A percentile compares a stretch with the other conserved stretches of the same genome.
Conservation (phyloP, 2,888 invertebrate species). For the Tenodera sinensis region DNA sequence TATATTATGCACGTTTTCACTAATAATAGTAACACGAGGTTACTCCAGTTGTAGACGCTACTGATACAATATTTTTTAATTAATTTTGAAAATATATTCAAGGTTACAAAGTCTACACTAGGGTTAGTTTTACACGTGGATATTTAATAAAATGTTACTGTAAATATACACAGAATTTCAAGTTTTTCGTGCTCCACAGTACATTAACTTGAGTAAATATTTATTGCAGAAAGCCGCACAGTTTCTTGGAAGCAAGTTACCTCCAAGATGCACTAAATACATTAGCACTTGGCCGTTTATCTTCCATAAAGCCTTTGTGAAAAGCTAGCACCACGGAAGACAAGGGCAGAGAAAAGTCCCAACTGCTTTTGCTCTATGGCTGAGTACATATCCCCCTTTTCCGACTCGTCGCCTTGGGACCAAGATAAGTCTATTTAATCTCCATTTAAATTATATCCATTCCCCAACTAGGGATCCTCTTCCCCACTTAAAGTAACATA, state of each 20-base stretch:
- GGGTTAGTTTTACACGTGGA: no score
- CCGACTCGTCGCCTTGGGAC: conserved; percentile 20
- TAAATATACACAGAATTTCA: no score
- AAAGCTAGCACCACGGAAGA: not conserved
- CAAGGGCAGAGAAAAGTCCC: not conserved
- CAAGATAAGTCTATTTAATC: conserved; percentile 28
- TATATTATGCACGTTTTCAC: no score
- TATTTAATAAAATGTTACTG: no score
- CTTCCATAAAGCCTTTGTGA: not conserved
- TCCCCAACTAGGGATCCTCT: not conserved
- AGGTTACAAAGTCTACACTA: no score
- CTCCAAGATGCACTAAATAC: not conserved
- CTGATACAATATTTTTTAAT: no score
- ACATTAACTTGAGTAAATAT: no score
- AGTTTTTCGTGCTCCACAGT: no score
- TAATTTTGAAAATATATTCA: no score
- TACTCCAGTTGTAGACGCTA: no score
- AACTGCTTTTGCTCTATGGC: not conserved
- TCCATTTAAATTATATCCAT: conserved; percentile 29
- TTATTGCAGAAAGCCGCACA: no score
- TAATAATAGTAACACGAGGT: no score
- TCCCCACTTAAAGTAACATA: not conserved
- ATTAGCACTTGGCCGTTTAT: not conserved
- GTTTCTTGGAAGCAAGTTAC: not conserved
- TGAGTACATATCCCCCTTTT: not conserved